Evolutionary conservation across 2,797 vertebrate species (phyloP), one percentile per base, ranked within the genome.

Genomic region (Melanotaenia trifasciata): DNA sequence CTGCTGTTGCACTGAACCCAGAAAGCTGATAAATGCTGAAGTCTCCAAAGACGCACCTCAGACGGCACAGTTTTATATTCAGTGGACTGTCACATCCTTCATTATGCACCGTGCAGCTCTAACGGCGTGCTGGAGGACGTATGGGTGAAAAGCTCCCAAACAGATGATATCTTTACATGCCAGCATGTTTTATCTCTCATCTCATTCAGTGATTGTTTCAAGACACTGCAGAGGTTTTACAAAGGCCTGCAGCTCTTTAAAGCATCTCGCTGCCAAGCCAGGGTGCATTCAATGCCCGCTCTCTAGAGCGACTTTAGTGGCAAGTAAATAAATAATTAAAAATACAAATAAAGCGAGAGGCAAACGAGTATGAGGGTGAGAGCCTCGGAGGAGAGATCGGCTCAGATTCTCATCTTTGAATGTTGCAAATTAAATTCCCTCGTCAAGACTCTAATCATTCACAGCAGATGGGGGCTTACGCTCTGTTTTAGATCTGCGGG

Each of bases 371-470:
- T 93, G 95, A 95, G 94, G 95, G 95, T 90, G 92, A 95, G 94
- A 94, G 96, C 95, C 97, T 95, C 96, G 78, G 94, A 96, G 96
- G 96, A 96, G 92, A 95, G 95, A 96, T 97, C 94, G 93, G 95
- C 95, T 97, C 96, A 93, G 96, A 98, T 98, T 97, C 88, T 85
- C 95, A 96, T 96, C 96, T 97, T 96, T 96, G 96, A 98, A 97
- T 96, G 97, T 95, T 96, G 96, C 96, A 98, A 99, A 99, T 99
- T 96, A 97, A 98, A 99, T 98, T 98, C 97, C 97, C 97, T 96
- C 95, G 96, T 97, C 97, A 97, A 96, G 94, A 95, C 96, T 96
- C 96, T 98, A 98, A 99, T 98, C 97, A 97, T 96, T 97, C 95
- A 96, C 96, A 96, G 95, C 97, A 99, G 97, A 99, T 97, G 97